Base-by-base conservation (phyloP, 2,113 vertebrate genomes). In the Noturus placidus region DNA sequence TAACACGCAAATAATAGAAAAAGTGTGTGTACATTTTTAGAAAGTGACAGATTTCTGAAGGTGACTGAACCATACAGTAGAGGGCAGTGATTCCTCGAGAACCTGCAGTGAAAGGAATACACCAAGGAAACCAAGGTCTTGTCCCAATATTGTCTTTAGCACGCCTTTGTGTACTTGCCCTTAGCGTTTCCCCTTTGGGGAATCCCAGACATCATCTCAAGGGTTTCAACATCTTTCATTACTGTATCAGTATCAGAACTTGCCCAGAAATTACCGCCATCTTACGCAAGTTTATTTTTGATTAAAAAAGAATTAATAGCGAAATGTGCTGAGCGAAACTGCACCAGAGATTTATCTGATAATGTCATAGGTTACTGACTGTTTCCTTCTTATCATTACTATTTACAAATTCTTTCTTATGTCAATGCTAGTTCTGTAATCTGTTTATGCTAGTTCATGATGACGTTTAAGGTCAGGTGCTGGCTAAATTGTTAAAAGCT, bases 1-100 rank as follows among this genome's bases (percentile, higher is more conserved):
- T 30, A 84, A 84, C 82, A 84, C 65, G 20, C 82, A 84, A 70
- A 84, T 84, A 30, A 50, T 83, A 46, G 46, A 63, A 82, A 54
- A 84, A 84, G 63, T 27, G 33, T 57, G 54, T 82, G 82, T 52
- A 42, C 9, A 6, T 50, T 84, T 70, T 33, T 19, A 84, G 63
- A 84, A 84, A 54, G 63, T 69, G 63, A 70, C 65, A 70, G 79
- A 38, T 15, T 22, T 54, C n/a, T 7, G 65, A n/a, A n/a, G 15
- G 65, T 33, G 20, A 13, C 11, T 35, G 3, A 22, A 9, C 0
- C 0, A 4, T 1, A 61, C 86, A 87, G 69, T 65, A 87, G 86
- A 83, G 86, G 85, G 74, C 88, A 89, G 82, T 22, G 20, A 20
- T 30, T 61, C 52, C 9, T 50, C 20, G 35, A 56, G 15, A 84